Evolutionary conservation across 2,888 invertebrate genomes (phyloP), one percentile per base, ranked within the genome.

Genomic region (Cylindroiulus punctatus): DNA sequence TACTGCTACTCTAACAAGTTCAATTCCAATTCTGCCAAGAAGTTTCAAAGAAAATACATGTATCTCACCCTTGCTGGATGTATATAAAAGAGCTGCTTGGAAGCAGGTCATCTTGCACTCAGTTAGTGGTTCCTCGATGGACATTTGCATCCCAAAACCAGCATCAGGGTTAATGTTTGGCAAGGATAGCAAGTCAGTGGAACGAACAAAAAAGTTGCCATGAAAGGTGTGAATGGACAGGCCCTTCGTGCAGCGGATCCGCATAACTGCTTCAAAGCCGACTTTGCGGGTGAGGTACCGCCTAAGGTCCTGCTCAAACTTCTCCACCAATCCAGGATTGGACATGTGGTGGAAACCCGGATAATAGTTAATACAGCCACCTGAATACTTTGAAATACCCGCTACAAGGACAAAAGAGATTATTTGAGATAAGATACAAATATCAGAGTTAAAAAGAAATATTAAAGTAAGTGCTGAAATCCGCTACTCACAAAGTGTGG

Each of bases 131-230:
- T 98, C 98, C 88, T 99, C 99, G 86, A 99, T 97, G 1, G 97
- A 94, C 88, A 98, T 95, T 92, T 99, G 99, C 96, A 99, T 98
- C 84, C 97, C 99, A 91, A 98, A 98, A 26, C 97, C 98, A 7
- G 98, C 96, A 92, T 99, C 99, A 0, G 99, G 99, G 90, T 98
- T 99, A 87, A 98, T 95, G 92, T 99, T 99, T 65, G 99, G 98
- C 89, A 99, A 92, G 17, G 98, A 97, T 87, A 99, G 92, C 86
- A 99, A 93, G 92, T 99, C 99, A 4, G 98, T 98, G 0, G 99
- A 98, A 4, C 99, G 94, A 85, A 99, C 99, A 92, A 99, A 99
- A 93, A 98, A 98, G 92, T 99, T 99, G 76, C 99, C 99, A 92
- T 99, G 98, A 94, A 99, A 99, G 90, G 98, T 97, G 92, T 99